A percentile compares a stretch with the other conserved stretches of the same genome.
phyloP scores from a whole-genome alignment of 2,888 invertebrate species.

The Nycteola revayana region DNA sequence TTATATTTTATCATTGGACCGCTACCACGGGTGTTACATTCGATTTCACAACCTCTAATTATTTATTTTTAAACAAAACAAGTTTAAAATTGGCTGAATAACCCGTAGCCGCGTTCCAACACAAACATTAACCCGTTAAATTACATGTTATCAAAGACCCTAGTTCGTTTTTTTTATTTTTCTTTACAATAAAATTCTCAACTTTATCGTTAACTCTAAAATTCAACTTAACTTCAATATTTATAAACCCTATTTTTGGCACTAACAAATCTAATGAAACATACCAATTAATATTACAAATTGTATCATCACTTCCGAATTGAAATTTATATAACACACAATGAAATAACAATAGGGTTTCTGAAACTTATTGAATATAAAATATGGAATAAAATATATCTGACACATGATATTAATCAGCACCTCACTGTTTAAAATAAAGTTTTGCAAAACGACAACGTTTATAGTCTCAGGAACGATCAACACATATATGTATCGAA shows the following conservation, averaged over 20 bases:
- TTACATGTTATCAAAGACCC: conserved; percentile 71
- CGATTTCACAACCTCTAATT: conserved; percentile 74
- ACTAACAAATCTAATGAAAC: conserved; percentile 77
- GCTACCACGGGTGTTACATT: conserved; percentile 57
- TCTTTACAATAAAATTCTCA: conserved; percentile 62
- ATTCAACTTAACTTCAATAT: conserved; percentile 69
- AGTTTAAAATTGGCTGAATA: conserved; percentile 73
- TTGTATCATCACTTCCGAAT: conserved; percentile 45
- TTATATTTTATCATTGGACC: conserved; percentile 53
- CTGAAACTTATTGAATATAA: conserved; percentile 19
- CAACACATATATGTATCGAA: conserved; percentile 29
- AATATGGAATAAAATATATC: conserved; percentile 9
- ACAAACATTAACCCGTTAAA: conserved; percentile 55
- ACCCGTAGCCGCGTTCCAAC: conserved; percentile 56
- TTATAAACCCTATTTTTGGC: conserved; percentile 78
- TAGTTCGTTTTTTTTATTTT: conserved; percentile 74
- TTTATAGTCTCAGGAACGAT: conserved; percentile 23
- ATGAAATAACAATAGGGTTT: conserved; percentile 39
- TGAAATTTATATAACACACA: conserved; percentile 35
- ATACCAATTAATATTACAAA: conserved; percentile 51
- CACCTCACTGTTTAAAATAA: conserved; percentile 26
- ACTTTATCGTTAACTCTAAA: conserved; percentile 63
- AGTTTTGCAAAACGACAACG: conserved; percentile 25
- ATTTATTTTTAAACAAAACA: conserved; percentile 61
- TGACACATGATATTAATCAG: conserved; percentile 19